Conservation (phyloP, 1,140 invertebrate species). For the Pseudomyrmex gracilis region DNA sequence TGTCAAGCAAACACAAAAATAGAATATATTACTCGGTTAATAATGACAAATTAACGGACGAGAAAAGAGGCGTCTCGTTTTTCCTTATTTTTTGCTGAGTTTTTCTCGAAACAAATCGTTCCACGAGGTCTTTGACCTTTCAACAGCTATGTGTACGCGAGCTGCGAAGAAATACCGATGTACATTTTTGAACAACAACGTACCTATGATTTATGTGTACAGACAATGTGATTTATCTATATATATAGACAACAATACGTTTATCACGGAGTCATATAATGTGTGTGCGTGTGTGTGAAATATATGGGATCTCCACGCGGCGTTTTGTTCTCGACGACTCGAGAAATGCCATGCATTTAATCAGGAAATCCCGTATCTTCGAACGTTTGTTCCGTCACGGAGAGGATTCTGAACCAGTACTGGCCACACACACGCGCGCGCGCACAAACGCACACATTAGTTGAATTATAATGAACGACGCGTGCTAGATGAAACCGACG, state of each 20-base stretch:
- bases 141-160: background rate
- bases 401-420: conserved; percentile 27
- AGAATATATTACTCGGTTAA: too few relatives aligned
- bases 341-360: conserved; percentile 29
- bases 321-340: background rate
- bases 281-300: too few relatives aligned
- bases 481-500: conserved; percentile 42
- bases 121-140: conserved; percentile 5
- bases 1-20: background rate
- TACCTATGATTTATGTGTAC: background rate
- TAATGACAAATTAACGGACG: too few relatives aligned
- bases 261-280: too few relatives aligned
- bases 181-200: conserved; percentile 43
- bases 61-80: background rate
- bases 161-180: conserved; percentile 52
- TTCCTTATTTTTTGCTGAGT: background rate
- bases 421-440: background rate
- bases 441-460: background rate
- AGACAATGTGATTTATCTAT: background rate
- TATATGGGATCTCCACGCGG: background rate
- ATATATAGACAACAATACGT: background rate
- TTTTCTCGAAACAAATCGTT: background rate
- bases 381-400: background rate
- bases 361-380: conserved; percentile 64
- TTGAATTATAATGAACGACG: conserved; percentile 55